These are phyloP conservation scores for Cebidichthys violaceus DNA, from an alignment of 2,113 vertebrate genomes.

Conservation along the genomic window DNA sequence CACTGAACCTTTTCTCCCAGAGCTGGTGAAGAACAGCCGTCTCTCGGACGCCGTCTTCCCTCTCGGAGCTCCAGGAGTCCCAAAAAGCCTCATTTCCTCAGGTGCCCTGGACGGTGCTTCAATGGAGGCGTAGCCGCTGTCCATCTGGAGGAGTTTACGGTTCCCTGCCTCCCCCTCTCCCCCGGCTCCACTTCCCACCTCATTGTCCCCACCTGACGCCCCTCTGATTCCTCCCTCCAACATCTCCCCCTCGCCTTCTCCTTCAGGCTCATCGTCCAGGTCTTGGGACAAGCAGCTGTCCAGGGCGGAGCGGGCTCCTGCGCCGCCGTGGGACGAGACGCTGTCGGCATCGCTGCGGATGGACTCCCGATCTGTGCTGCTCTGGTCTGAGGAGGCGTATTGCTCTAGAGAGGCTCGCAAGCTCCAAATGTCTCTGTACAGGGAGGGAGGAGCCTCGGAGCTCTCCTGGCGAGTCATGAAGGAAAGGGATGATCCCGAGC, in stretches of 20 bases:
- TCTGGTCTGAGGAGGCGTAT: conserved; percentile 91
- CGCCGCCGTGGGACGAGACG: conserved; percentile 84
- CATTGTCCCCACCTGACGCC: conserved; percentile 51
- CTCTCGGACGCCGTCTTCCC: conserved; percentile 91
- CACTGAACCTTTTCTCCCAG: conserved; percentile 89
- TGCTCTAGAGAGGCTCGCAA: conserved; percentile 94
- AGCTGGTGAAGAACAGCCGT: conserved; percentile 89
- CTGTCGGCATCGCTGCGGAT: conserved; percentile 92
- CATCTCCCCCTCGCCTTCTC: conserved; percentile 67
- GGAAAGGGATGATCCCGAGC: conserved; percentile 58
- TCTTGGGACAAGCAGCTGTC: conserved; percentile 86
- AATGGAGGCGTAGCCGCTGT: conserved; percentile 97
- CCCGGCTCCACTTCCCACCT: conserved; percentile 65
- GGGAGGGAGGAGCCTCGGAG: conserved; percentile 79
- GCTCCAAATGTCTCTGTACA: conserved; percentile 96
- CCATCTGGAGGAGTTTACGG: conserved; percentile 96
- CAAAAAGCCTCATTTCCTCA: conserved; percentile 86
- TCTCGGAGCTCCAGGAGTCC: conserved; percentile 74
- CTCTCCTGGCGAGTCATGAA: conserved; percentile 75
- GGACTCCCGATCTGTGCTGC: conserved; percentile 93
- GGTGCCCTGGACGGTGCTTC: conserved; percentile 90
- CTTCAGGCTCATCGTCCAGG: conserved; percentile 83
- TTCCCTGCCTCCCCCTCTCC: conserved; percentile 85
- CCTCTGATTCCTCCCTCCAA: conserved; percentile 46
- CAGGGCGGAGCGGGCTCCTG: conserved; percentile 67